Percentiles rank a stretch among this genome's conserved stretches.
These are phyloP conservation scores for Anarrhichthys ocellatus DNA, from an alignment of 2,113 vertebrate species.

Conservation along the genomic window DNA sequence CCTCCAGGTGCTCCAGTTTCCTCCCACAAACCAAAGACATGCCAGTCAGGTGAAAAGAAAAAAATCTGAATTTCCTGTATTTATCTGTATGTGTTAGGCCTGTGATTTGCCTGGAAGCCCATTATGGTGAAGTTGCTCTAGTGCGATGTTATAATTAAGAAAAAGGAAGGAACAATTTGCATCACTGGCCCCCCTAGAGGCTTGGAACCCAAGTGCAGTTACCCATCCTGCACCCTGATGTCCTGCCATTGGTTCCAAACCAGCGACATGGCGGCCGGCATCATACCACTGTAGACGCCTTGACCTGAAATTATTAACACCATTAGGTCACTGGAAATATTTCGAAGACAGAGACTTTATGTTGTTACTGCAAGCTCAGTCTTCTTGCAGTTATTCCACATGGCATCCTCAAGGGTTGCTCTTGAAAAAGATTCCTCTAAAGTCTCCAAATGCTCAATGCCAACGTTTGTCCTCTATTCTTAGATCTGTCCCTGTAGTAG, in stretches of 20 bases:
- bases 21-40: slow-evolving; percentile 2
- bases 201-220: slow-evolving; percentile 48
- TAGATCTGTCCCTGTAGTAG: slow-evolving; percentile 56
- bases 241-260: slow-evolving; percentile 43
- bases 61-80: neutral
- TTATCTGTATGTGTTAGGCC: neutral
- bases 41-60: neutral
- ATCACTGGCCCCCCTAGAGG: slow-evolving; percentile 70
- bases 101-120: slow-evolving; percentile 6
- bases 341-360: slow-evolving; percentile 47
- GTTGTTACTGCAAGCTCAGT: slow-evolving; percentile 39
- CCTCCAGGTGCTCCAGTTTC: slow-evolving; percentile 7
- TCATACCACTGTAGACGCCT: slow-evolving; percentile 21
- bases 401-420: slow-evolving; percentile 61
- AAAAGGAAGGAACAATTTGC: slow-evolving; percentile 46
- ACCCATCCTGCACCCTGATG: slow-evolving; percentile 62
- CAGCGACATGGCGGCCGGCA: neutral
- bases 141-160: slow-evolving; percentile 43
- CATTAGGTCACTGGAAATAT: slow-evolving; percentile 64
- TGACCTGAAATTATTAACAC: slow-evolving; percentile 32
- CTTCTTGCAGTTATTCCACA: slow-evolving; percentile 52
- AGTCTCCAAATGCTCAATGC: slow-evolving; percentile 57
- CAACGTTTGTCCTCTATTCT: slow-evolving; percentile 63
- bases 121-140: neutral
- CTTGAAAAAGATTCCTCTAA: slow-evolving; percentile 61